Percentiles rank a stretch among this genome's conserved stretches.
Evolutionary conservation across 1,140 invertebrate genomes (phyloP).

Genomic region (Leptinotarsa lineolata): DNA sequence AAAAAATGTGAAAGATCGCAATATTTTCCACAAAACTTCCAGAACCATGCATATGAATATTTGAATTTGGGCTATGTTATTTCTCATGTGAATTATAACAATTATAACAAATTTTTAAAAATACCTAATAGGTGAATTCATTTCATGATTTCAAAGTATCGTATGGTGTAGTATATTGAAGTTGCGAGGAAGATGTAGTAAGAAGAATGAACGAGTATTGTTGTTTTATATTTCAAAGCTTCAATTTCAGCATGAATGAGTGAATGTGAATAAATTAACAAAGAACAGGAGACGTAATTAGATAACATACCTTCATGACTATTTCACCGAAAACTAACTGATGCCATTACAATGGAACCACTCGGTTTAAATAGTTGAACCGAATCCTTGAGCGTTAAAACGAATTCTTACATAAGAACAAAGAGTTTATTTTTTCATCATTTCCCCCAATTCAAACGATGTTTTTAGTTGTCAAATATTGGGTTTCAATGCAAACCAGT

Average conservation of each 20-base stretch:
- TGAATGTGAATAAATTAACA: no score
- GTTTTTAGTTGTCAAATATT: neutral
- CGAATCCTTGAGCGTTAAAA: neutral
- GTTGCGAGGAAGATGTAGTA: no score
- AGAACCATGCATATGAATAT: no score
- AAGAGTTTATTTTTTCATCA: neutral
- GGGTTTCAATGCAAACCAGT: neutral
- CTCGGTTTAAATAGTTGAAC: neutral
- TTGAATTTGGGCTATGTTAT: no score
- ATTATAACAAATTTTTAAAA: no score
- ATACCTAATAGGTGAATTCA: no score
- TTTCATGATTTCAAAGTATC: no score
- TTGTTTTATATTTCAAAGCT: neutral
- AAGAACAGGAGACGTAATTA: no score
- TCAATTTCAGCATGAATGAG: neutral
- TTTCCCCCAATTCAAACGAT: neutral
- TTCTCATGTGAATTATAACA: no score
- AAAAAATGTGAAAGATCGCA: no score
- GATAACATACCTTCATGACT: neutral
- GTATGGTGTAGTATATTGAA: no score
- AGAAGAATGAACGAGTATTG: neutral
- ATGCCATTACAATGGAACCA: neutral
- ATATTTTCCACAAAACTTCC: no score
- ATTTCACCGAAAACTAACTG: slow-evolving; percentile 1
- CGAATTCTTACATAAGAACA: neutral